A percentile compares a stretch with the other conserved stretches of the same genome.
Evolutionary conservation across 1,140 invertebrate genomes (phyloP).

Genomic region (Hycleus phaleratus): DNA sequence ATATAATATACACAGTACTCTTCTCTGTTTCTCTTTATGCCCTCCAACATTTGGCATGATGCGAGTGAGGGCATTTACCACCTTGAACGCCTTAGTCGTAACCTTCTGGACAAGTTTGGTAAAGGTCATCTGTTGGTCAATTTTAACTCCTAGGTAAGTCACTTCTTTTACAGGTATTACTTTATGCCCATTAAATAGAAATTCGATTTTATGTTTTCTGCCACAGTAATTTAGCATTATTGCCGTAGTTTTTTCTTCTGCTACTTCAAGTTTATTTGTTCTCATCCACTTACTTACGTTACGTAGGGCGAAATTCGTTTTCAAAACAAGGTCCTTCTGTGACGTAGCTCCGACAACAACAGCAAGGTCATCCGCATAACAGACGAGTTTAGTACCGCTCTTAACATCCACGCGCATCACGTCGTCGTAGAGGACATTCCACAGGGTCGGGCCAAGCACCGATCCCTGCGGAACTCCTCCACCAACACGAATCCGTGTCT

Average conservation of each 20-base stretch:
- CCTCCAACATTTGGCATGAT: no score
- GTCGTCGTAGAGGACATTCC: slow-evolving; percentile 33
- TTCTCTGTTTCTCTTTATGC: no score
- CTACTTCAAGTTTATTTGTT: background rate
- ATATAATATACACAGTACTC: no score
- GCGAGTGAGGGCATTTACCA: no score
- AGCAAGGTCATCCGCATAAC: slow-evolving; percentile 32
- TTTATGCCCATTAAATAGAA: no score
- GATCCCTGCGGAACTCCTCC: slow-evolving; percentile 30
- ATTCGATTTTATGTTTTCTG: no score
- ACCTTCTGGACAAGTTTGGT: no score
- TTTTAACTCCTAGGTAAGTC: no score
- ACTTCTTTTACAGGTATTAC: no score
- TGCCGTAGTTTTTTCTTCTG: background rate
- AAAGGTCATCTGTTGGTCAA: no score
- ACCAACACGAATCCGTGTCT: background rate
- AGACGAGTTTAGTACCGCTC: slow-evolving; percentile 6
- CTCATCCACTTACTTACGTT: background rate
- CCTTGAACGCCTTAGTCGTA: no score
- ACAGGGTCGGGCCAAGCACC: slow-evolving; percentile 32
- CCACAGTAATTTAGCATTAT: background rate
- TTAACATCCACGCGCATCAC: slow-evolving; percentile 20
- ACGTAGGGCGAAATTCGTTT: background rate
- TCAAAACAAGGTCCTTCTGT: background rate
- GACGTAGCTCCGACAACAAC: slow-evolving; percentile 6